These are phyloP conservation scores for Lumbricus terrestris DNA, from an alignment of 2,888 invertebrate species.

Conservation along the genomic window DNA sequence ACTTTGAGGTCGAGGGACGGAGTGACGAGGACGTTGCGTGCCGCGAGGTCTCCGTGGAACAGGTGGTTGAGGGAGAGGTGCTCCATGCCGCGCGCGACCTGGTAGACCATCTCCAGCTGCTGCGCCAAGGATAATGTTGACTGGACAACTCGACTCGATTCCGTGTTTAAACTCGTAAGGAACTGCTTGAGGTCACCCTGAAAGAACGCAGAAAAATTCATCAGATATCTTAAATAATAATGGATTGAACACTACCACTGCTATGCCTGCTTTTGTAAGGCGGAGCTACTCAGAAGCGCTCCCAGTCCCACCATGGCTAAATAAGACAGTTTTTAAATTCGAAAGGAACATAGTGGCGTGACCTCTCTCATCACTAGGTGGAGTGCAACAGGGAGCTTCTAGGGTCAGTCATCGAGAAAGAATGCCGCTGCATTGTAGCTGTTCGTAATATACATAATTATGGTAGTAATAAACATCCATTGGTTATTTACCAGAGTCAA, in stretches of 20 bases:
- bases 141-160: constrained; percentile 66
- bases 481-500: neutral
- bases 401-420: no score
- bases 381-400: no score
- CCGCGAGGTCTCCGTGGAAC: constrained; percentile 85
- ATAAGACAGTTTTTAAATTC: no score
- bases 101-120: constrained; percentile 62
- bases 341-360: no score
- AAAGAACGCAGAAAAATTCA: neutral
- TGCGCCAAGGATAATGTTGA: constrained; percentile 64
- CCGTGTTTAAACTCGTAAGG: constrained; percentile 46
- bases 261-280: neutral
- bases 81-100: constrained; percentile 80
- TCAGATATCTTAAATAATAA: neutral
- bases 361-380: no score
- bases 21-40: constrained; percentile 69
- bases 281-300: no score
- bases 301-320: no score
- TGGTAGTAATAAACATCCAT: neutral
- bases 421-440: no score
- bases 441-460: neutral
- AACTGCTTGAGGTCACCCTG: constrained; percentile 86
- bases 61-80: constrained; percentile 73
- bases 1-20: neutral
- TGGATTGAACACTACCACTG: neutral